Percentiles rank a stretch among this genome's conserved stretches.
phyloP scores from a whole-genome alignment of 2,113 vertebrate genomes.

The Crotalus tigris region DNA sequence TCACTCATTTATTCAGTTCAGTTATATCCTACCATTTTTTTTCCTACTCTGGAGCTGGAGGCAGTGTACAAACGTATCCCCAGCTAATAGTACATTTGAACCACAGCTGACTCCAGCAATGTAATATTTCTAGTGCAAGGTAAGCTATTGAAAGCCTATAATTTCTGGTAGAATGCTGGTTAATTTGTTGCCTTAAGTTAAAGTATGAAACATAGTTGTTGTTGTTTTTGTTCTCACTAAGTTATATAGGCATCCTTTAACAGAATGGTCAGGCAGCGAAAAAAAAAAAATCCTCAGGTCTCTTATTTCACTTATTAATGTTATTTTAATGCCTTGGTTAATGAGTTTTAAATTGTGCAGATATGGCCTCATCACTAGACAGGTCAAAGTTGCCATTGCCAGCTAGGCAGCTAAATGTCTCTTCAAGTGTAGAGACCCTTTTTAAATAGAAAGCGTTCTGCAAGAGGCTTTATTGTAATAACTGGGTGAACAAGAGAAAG shows the following conservation, averaged over 20 bases:
- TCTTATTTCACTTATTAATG: slow-evolving; percentile 10
- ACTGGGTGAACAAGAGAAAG: neutral
- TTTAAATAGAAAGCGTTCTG: neutral
- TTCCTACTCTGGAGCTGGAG: neutral
- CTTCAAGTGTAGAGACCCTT: neutral
- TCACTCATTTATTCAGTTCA: neutral
- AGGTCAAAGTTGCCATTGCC: neutral
- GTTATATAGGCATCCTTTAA: neutral
- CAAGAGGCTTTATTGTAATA: neutral
- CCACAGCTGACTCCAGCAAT: neutral
- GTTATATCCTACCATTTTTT: neutral
- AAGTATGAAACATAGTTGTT: neutral
- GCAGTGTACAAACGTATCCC: neutral
- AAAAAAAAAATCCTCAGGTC: neutral
- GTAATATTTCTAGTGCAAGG: neutral
- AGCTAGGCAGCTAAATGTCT: neutral
- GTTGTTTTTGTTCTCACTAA: neutral
- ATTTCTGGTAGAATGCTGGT: neutral
- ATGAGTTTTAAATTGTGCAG: neutral
- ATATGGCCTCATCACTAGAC: neutral
- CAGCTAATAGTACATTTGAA: neutral
- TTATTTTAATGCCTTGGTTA: slow-evolving; percentile 21
- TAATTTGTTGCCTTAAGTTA: neutral
- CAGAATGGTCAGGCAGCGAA: neutral
- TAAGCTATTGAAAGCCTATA: neutral